A percentile compares a stretch with the other conserved stretches of the same genome.
These are phyloP conservation scores for Delia radicum DNA, from an alignment of 1,140 invertebrate species.

Conservation along the genomic window DNA sequence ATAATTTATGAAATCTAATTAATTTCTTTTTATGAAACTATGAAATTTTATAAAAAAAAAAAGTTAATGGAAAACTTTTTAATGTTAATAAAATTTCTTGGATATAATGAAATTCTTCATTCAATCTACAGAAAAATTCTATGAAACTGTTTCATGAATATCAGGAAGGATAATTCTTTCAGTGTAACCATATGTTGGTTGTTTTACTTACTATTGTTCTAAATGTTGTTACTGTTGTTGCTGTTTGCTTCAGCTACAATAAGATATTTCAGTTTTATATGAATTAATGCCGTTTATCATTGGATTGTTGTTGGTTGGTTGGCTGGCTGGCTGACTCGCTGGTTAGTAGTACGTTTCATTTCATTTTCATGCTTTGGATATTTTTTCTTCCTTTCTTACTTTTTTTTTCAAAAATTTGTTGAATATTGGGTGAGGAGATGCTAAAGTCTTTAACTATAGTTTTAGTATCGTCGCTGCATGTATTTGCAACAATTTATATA, in stretches of 20 bases:
- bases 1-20: too few species aligned
- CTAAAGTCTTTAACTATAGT: neutral
- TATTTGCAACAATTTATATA: slow-evolving; percentile 21
- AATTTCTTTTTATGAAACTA: too few species aligned
- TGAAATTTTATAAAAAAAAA: too few species aligned
- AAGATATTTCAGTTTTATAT: slow-evolving; percentile 17
- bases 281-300: slow-evolving; percentile 24
- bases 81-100: too few species aligned
- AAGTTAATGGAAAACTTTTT: too few species aligned
- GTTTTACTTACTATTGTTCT: neutral
- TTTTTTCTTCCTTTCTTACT: neutral
- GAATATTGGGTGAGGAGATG: neutral
- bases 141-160: too few species aligned
- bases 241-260: slow-evolving; percentile 18
- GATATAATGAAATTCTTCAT: too few species aligned
- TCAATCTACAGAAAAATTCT: too few species aligned
- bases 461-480: slow-evolving; percentile 8
- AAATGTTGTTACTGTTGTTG: neutral
- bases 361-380: neutral
- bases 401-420: neutral
- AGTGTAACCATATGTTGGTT: slow-evolving; percentile 3
- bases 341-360: neutral
- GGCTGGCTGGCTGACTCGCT: neutral
- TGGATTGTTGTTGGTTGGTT: slow-evolving; percentile 17
- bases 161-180: too few species aligned